Conservation (phyloP, 2,888 invertebrate species). For the Lasiommata megera region DNA sequence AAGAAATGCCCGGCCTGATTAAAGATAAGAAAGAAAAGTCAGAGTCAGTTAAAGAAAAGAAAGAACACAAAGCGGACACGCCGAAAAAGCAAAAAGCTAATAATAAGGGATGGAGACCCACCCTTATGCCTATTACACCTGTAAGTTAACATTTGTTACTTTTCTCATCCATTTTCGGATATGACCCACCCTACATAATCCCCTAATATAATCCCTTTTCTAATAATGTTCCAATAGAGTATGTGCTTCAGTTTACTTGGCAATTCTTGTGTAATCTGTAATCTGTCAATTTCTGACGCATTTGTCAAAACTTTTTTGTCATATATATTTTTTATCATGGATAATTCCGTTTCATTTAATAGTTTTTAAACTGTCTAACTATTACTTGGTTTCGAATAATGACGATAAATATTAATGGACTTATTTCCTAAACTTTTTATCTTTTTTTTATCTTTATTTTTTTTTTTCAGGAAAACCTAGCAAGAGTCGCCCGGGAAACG, state of each 20-base stretch:
- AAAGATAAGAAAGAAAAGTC: conserved; percentile 62
- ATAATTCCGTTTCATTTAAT: neutral
- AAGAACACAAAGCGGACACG: conserved; percentile 48
- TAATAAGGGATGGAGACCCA: conserved; percentile 87
- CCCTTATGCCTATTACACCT: conserved; percentile 84
- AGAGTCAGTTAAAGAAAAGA: conserved; percentile 45
- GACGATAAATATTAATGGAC: neutral
- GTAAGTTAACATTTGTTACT: conserved; percentile 45
- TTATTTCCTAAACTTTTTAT: neutral
- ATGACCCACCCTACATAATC: too few relatives aligned
- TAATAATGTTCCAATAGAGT: neutral
- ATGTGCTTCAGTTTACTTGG: too few relatives aligned
- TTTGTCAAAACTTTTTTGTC: too few relatives aligned
- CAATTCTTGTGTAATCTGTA: too few relatives aligned
- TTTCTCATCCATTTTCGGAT: too few relatives aligned
- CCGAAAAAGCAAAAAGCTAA: conserved; percentile 73
- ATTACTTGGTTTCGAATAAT: too few relatives aligned
- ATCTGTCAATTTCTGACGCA: too few relatives aligned
- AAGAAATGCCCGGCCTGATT: conserved; percentile 44
- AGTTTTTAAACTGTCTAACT: neutral
- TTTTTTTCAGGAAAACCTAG: conserved; percentile 62
- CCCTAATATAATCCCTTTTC: too few relatives aligned
- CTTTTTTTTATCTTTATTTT: too few relatives aligned
- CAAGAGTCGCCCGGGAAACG: conserved; percentile 64
- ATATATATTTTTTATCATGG: too few relatives aligned